These are phyloP conservation scores for Chionis minor DNA, from an alignment of 2,113 vertebrate species.

Conservation along the genomic window DNA sequence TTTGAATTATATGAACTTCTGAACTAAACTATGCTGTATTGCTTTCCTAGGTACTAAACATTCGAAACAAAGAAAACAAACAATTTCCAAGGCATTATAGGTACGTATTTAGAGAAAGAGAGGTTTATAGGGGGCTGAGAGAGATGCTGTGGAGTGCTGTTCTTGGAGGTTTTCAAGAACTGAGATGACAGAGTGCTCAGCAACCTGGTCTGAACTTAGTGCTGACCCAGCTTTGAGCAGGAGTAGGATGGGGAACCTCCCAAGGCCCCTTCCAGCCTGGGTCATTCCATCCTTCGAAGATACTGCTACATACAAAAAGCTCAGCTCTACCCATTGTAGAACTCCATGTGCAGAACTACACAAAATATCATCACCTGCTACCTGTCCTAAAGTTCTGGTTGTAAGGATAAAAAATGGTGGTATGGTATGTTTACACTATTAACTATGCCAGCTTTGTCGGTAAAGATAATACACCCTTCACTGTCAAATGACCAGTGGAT, in stretches of 20 bases:
- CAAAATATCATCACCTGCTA: background rate
- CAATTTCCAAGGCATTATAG: background rate
- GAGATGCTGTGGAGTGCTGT: background rate
- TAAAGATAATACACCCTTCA: background rate
- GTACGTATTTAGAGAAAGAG: background rate
- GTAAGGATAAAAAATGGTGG: background rate
- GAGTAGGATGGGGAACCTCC: background rate
- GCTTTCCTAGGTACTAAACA: background rate
- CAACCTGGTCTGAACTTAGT: background rate
- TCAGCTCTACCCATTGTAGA: background rate
- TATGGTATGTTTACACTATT: background rate
- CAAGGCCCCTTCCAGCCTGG: background rate
- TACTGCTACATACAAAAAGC: background rate
- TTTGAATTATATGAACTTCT: background rate
- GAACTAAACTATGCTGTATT: background rate
- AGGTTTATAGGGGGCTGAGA: background rate
- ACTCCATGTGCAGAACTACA: background rate
- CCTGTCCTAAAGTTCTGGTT: background rate
- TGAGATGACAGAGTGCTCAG: background rate
- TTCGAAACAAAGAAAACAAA: background rate
- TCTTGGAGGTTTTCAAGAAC: background rate
- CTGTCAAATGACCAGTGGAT: background rate
- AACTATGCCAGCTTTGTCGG: background rate
- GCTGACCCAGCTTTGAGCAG: background rate
- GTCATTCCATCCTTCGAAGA: background rate